Evolutionary conservation across 2,888 invertebrate genomes (phyloP).

Genomic region (Adelphocoris suturalis): DNA sequence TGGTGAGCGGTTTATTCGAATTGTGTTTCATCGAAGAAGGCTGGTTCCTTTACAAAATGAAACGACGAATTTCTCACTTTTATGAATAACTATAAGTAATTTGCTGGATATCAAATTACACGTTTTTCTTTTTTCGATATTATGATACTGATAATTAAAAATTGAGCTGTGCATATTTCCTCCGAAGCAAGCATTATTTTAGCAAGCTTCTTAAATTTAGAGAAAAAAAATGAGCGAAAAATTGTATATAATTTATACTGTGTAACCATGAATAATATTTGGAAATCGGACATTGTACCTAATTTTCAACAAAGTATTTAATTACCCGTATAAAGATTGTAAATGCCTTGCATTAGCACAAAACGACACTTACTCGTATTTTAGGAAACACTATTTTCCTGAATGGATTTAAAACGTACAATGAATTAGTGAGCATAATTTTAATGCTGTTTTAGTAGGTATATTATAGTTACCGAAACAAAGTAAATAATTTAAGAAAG

Average conservation of each 20-base stretch:
- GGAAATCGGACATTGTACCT: slow-evolving; percentile 52
- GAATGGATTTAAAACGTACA: slow-evolving; percentile 64
- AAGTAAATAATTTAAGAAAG: slow-evolving; percentile 38
- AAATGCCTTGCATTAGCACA: slow-evolving; percentile 72
- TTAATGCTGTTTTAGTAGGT: slow-evolving; percentile 69
- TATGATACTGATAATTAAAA: slow-evolving; percentile 24
- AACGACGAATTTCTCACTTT: background rate
- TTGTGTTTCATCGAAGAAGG: slow-evolving; percentile 69
- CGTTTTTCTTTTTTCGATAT: slow-evolving; percentile 18
- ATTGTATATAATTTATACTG: slow-evolving; percentile 16
- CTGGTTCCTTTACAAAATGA: slow-evolving; percentile 71
- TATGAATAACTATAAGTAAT: slow-evolving; percentile 36
- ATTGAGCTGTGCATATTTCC: slow-evolving; percentile 61
- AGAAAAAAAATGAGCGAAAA: background rate
- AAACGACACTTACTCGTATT: slow-evolving; percentile 63
- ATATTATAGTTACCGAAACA: slow-evolving; percentile 65
- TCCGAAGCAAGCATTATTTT: slow-evolving; percentile 13
- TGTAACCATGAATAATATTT: slow-evolving; percentile 7
- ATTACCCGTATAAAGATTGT: slow-evolving; percentile 58
- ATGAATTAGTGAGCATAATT: slow-evolving; percentile 68
- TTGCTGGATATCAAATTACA: slow-evolving; percentile 72
- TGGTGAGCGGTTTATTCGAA: slow-evolving; percentile 2
- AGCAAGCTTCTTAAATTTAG: background rate
- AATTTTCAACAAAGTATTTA: slow-evolving; percentile 64
- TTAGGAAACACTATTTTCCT: slow-evolving; percentile 67